Evolutionary conservation across 2,888 invertebrate species (phyloP).

Genomic region (Trypoxylon attenuatum): DNA sequence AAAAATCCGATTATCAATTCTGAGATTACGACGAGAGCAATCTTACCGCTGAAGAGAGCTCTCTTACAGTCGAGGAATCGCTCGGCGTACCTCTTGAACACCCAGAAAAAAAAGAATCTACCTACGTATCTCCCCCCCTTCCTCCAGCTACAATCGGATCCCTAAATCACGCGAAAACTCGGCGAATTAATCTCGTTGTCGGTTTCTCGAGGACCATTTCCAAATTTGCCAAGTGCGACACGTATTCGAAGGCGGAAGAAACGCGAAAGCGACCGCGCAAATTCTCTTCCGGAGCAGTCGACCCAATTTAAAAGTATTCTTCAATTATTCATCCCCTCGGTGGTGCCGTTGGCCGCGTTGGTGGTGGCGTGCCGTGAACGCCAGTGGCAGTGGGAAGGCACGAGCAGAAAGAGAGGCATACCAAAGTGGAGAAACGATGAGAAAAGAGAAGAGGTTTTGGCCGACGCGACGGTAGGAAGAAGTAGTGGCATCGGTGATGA

Average conservation of each 20-base stretch:
- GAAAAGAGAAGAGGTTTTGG: neutral
- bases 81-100: no score
- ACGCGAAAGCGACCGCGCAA: conserved; percentile 4
- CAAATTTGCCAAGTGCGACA: no score
- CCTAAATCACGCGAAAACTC: no score
- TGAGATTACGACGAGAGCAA: conserved; percentile 16
- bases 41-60: no score
- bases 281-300: conserved; percentile 6
- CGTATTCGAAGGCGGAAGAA: no score
- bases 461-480: neutral
- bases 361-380: neutral
- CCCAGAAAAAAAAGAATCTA: no score
- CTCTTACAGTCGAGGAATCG: no score
- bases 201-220: no score
- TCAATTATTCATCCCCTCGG: conserved; percentile 57
- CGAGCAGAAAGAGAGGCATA: no score
- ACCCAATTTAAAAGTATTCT: conserved; percentile 52
- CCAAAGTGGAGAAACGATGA: neutral
- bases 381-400: neutral
- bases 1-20: conserved; percentile 27
- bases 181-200: no score
- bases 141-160: no score
- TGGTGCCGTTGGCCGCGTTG: neutral
- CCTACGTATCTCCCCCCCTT: no score
- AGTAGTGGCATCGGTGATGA: conserved; percentile 17